Evolutionary conservation across 1,140 invertebrate species (phyloP).

Genomic region (Drosophila nannoptera): DNA sequence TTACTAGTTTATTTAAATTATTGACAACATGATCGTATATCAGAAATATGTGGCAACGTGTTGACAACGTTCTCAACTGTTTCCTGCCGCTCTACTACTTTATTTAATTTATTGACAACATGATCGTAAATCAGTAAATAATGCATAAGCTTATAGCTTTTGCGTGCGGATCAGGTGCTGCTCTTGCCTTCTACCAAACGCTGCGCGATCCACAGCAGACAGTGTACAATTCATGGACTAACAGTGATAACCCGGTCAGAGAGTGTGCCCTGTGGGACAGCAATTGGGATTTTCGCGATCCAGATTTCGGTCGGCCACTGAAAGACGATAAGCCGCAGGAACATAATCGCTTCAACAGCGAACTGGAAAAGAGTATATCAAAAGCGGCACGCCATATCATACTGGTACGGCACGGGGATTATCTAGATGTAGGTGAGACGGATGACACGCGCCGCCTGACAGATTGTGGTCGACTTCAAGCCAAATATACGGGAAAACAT

Average conservation of each 20-base stretch:
- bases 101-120: not conserved
- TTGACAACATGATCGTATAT: too few relatives aligned
- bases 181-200: conserved; percentile 60
- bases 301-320: conserved; percentile 84
- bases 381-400: conserved; percentile 91
- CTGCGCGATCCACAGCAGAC: conserved; percentile 43
- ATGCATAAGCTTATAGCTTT: conserved; percentile 68
- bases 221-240: conserved; percentile 82
- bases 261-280: conserved; percentile 86
- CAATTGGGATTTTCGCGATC: conserved; percentile 93
- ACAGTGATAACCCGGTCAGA: conserved; percentile 81
- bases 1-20: too few relatives aligned
- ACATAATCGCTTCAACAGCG: conserved; percentile 84
- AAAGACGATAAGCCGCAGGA: conserved; percentile 80
- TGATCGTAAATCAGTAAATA: not conserved
- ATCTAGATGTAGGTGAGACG: conserved; percentile 85
- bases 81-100: conserved; percentile 28
- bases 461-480: conserved; percentile 89
- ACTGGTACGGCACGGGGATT: conserved; percentile 97
- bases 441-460: conserved; percentile 90
- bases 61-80: too few relatives aligned
- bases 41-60: too few relatives aligned
- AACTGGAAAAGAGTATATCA: conserved; percentile 83
- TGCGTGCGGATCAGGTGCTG: conserved; percentile 65
- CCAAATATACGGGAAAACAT: conserved; percentile 88